Evolutionary conservation across 2,888 invertebrate genomes (phyloP), one percentile per base, ranked within the genome.

Genomic region (Diplazon laetatorius): DNA sequence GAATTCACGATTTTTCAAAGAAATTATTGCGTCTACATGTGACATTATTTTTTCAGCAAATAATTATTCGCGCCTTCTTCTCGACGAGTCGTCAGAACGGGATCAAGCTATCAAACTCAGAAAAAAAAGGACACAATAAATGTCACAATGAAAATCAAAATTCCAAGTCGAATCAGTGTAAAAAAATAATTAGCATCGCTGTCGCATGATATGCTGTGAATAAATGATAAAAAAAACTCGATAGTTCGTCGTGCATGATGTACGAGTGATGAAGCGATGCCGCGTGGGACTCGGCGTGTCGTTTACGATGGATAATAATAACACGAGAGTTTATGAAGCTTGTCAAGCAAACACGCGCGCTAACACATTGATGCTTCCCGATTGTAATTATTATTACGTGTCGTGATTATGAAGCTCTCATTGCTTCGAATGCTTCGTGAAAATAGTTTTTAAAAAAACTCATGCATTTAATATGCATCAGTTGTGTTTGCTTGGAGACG

Each of bases 231-330:
- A 5, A 6, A 30, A 6, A 2, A 5, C 30, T 2, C 30, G 30
- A 30, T 30, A 30, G 6, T 30, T 30, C 4, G 2, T 30, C 30
- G 6, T 30, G 18, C 20, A 52, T 14, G 9, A 6, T 18, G 35
- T 14, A 57, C 35, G 59, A 63, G 16, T 55, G 50, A 63, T 48
- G 46, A 44, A 76, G 74, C 71, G 57, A 63, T 52, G 37, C 42
- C 30, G 30, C 30, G 30, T 30, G n/a, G 30, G 39, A 12, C 14
- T 22, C 39, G 39, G 52, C 60, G 59, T 86, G 84, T 85, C 87
- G 86, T 87, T 87, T 86, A 89, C 81, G 87, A 85, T 25, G 85
- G 76, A 81, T 86, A 86, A 86, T 86, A 87, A 89, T 84, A 84
- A 84, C 73, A 82, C 66, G 69, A 80, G 69, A 80, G 72, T 89